Base-by-base conservation (phyloP, 2,888 invertebrate genomes). In the Ischnura elegans region DNA sequence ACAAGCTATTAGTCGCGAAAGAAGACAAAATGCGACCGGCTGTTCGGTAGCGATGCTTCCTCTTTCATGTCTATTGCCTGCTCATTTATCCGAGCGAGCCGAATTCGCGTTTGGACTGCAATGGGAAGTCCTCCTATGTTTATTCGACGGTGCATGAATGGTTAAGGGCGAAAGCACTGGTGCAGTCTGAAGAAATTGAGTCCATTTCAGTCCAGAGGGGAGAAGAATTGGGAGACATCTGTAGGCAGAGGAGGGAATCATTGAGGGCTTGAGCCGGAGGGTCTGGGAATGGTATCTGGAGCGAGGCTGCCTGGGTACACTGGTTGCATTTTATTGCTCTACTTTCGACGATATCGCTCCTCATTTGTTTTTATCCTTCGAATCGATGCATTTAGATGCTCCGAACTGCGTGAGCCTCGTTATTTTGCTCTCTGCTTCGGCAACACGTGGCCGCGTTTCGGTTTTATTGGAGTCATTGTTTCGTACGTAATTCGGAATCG, bases 401-500 rank as follows among this genome's bases (percentile, higher is more conserved):
- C 25, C 76, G 76, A 36, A 76, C 36, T 36, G 76, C 76, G 76
- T 76, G 76, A 29, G 29, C 0, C 76, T 36, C 76, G 29, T 76
- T 76, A 76, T 76, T n/a, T 13, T 36, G 76, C 10, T 10, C 29
- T 36, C 25, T 25, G 76, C 13, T 6, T 21, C 76, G 36, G 76
- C 76, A 76, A 76, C 76, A 76, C 76, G 76, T 76, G 76, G 76
- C 36, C 76, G n/a, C 36, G 25, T 76, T 76, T 36, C 76, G 76
- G n/a, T 36, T 76, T 76, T 36, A 76, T 76, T 36, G 36, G 36
- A 76, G 76, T 36, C 36, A 76, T 76, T 76, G 76, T 76, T 3
- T 36, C 76, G 76, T 76, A 8, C 76, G 76, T 76, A 76, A 76
- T 76, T 76, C 4, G 76, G 76, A 36, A 76, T 76, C 76, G 36